A percentile compares a stretch with the other conserved stretches of the same genome.
These are phyloP conservation scores for Ylistrum balloti DNA, from an alignment of 1,140 invertebrate genomes.

Conservation along the genomic window DNA sequence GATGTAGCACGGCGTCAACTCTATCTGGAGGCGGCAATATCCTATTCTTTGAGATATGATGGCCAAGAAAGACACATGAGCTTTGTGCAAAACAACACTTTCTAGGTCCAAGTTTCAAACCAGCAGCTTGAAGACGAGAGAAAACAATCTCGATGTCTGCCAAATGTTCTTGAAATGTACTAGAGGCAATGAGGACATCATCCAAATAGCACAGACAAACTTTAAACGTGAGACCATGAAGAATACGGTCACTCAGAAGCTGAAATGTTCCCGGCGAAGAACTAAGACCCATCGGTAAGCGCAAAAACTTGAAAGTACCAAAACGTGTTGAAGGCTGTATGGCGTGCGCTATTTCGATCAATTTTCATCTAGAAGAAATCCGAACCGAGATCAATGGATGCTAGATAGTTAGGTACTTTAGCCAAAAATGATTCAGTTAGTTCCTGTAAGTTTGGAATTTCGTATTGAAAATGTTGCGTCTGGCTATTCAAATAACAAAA, in stretches of 20 bases:
- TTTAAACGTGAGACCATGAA: slow-evolving; percentile 47
- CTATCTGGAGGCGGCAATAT: too few species aligned
- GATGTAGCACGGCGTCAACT: too few species aligned
- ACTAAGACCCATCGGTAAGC: slow-evolving; percentile 38
- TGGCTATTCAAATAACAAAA: slow-evolving; percentile 9
- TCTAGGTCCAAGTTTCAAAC: too few species aligned
- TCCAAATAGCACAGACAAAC: slow-evolving; percentile 43
- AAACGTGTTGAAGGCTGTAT: slow-evolving; percentile 53
- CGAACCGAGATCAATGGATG: slow-evolving; percentile 40
- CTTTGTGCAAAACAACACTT: too few species aligned
- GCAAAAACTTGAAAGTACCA: slow-evolving; percentile 41
- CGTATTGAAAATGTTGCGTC: slow-evolving; percentile 41
- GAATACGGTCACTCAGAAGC: neutral
- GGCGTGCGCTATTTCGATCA: neutral
- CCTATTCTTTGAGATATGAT: too few species aligned
- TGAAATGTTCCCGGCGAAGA: neutral
- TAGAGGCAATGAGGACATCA: slow-evolving; percentile 28
- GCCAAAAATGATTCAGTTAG: slow-evolving; percentile 45
- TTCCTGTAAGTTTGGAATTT: slow-evolving; percentile 43
- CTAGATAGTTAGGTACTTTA: neutral
- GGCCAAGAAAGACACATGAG: too few species aligned
- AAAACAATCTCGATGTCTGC: too few species aligned
- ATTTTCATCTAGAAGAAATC: slow-evolving; percentile 48
- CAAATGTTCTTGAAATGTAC: too few species aligned
- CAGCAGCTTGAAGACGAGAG: too few species aligned